These are phyloP conservation scores for Chaetodon auriga DNA, from an alignment of 2,113 vertebrate genomes.

Conservation along the genomic window DNA sequence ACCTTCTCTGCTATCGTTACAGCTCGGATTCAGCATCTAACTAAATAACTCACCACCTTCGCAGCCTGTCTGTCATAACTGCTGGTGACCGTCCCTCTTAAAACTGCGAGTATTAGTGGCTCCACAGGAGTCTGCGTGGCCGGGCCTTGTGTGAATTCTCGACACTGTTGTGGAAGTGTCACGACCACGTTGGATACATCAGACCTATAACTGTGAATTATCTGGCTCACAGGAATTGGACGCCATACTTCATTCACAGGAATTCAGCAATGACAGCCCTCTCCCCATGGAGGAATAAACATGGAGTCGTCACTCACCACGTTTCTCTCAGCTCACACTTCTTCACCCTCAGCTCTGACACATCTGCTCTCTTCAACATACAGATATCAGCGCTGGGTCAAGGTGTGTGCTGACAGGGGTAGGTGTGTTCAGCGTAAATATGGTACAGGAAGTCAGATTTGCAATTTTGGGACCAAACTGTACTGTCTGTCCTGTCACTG, in stretches of 20 bases:
- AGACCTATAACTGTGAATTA: constrained; percentile 71
- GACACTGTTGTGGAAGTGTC: constrained; percentile 51
- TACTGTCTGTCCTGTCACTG: background rate
- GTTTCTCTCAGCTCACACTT: constrained; percentile 50
- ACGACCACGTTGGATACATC: constrained; percentile 48
- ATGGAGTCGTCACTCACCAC: constrained; percentile 78
- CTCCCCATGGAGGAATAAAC: constrained; percentile 80
- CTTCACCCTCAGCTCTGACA: constrained; percentile 42
- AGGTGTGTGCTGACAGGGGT: constrained; percentile 53
- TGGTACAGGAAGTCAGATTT: background rate
- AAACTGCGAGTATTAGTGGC: constrained; percentile 43
- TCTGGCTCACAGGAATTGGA: constrained; percentile 71
- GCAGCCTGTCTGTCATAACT: background rate
- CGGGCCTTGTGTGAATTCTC: constrained; percentile 54
- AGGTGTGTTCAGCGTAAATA: constrained; percentile 12
- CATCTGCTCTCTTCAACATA: constrained; percentile 22
- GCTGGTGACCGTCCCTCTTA: constrained; percentile 24
- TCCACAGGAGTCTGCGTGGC: constrained; percentile 11
- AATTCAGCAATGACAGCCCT: constrained; percentile 84
- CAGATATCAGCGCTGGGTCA: constrained; percentile 17
- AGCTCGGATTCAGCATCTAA: constrained; percentile 27
- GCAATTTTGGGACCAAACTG: background rate
- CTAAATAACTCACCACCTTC: constrained; percentile 56
- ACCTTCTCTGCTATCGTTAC: constrained; percentile 42
- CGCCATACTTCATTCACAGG: constrained; percentile 81